These are phyloP conservation scores for Pediacus dermestoides DNA, from an alignment of 2,888 invertebrate species.

Conservation along the genomic window DNA sequence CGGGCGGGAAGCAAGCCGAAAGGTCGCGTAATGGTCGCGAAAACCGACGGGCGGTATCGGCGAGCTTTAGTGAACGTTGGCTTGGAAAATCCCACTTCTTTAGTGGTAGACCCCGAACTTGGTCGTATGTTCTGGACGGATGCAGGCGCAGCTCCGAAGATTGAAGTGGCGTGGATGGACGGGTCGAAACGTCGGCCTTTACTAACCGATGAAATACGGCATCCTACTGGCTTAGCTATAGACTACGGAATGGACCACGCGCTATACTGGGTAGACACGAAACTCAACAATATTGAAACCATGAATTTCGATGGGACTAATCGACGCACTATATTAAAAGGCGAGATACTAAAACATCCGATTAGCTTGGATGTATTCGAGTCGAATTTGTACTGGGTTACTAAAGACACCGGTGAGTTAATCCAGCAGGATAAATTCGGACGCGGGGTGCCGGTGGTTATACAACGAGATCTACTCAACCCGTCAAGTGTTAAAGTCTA, in stretches of 20 bases:
- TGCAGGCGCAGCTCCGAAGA: conserved; percentile 85
- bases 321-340: conserved; percentile 67
- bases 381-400: conserved; percentile 89
- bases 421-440: conserved; percentile 95
- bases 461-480: conserved; percentile 79
- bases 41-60: conserved; percentile 85
- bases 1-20: conserved; percentile 69
- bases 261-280: conserved; percentile 94
- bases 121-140: conserved; percentile 94
- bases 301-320: conserved; percentile 78
- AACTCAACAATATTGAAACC: conserved; percentile 84
- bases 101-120: conserved; percentile 81
- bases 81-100: conserved; percentile 81
- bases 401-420: conserved; percentile 82
- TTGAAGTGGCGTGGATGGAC: conserved; percentile 96
- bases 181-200: conserved; percentile 82
- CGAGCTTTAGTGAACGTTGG: conserved; percentile 74
- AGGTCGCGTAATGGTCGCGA: conserved; percentile 82
- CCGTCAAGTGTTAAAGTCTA: conserved; percentile 86
- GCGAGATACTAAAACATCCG: conserved; percentile 74
- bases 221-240: conserved; percentile 85
- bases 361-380: conserved; percentile 91
- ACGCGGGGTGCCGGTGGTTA: conserved; percentile 78
- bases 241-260: conserved; percentile 87
- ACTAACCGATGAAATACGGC: conserved; percentile 74